Conservation (phyloP, 2,113 vertebrate genomes). For the Numida meleagris region DNA sequence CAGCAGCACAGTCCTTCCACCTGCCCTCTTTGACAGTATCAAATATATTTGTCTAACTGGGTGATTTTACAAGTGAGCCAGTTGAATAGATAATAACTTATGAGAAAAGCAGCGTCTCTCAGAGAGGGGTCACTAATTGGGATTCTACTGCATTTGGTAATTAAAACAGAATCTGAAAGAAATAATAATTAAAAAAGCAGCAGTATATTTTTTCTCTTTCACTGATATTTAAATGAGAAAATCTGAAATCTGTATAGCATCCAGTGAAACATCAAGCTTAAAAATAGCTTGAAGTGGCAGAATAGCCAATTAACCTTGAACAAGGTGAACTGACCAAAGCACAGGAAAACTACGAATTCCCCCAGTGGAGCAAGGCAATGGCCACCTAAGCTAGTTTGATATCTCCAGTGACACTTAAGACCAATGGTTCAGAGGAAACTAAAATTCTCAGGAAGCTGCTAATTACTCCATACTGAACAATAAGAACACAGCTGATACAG, state of each 20-base stretch:
- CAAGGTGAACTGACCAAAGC: not conserved
- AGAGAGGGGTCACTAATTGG: not conserved
- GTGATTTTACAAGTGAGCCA: not conserved
- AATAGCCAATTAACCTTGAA: slow-evolving; percentile 41
- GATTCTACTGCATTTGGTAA: not conserved
- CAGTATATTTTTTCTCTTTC: not conserved
- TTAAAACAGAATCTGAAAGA: not conserved
- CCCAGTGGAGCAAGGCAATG: not conserved
- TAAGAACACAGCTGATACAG: not conserved
- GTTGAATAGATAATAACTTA: not conserved
- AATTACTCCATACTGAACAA: not conserved
- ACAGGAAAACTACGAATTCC: not conserved
- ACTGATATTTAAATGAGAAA: slow-evolving; percentile 20
- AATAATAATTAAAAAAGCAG: not conserved
- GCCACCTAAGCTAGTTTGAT: not conserved
- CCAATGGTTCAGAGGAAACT: not conserved
- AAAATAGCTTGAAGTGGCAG: slow-evolving; percentile 15
- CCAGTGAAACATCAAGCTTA: not conserved
- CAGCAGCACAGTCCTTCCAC: not conserved
- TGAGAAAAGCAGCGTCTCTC: not conserved
- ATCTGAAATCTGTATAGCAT: not conserved
- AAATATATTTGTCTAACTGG: not conserved
- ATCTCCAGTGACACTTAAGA: not conserved
- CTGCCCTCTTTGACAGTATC: not conserved
- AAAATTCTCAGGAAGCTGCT: not conserved